These are phyloP conservation scores for Holacanthus passer DNA, from an alignment of 2,113 vertebrate genomes.

Conservation along the genomic window DNA sequence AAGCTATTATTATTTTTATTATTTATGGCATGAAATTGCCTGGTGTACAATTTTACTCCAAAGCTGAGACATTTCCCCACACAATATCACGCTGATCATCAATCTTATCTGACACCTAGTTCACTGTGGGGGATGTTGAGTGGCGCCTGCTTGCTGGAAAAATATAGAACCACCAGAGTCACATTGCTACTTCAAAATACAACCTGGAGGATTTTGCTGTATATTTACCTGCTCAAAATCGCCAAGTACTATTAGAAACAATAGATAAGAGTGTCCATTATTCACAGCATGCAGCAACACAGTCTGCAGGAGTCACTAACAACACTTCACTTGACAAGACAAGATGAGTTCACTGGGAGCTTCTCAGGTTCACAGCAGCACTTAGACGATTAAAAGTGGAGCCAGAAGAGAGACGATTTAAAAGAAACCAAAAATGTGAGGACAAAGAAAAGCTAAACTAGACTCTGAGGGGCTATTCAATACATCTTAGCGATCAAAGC, in stretches of 20 bases:
- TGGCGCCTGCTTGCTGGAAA: neutral
- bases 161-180: constrained; percentile 1
- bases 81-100: neutral
- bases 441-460: neutral
- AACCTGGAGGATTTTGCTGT: neutral
- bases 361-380: constrained; percentile 53
- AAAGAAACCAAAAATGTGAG: neutral
- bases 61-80: neutral
- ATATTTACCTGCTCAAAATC: neutral
- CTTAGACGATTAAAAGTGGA: constrained; percentile 40
- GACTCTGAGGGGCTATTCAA: neutral
- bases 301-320: constrained; percentile 7
- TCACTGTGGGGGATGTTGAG: constrained; percentile 1
- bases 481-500: too few species aligned
- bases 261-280: neutral
- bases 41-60: neutral
- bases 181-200: constrained; percentile 30
- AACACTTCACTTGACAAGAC: neutral
- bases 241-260: neutral
- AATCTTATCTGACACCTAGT: constrained; percentile 20
- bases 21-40: constrained; percentile 1
- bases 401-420: neutral
- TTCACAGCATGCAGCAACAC: neutral
- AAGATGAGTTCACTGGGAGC: constrained; percentile 34
- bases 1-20: neutral